Conservation (phyloP, 2,888 invertebrate species). For the Opisthograptis luteolata region DNA sequence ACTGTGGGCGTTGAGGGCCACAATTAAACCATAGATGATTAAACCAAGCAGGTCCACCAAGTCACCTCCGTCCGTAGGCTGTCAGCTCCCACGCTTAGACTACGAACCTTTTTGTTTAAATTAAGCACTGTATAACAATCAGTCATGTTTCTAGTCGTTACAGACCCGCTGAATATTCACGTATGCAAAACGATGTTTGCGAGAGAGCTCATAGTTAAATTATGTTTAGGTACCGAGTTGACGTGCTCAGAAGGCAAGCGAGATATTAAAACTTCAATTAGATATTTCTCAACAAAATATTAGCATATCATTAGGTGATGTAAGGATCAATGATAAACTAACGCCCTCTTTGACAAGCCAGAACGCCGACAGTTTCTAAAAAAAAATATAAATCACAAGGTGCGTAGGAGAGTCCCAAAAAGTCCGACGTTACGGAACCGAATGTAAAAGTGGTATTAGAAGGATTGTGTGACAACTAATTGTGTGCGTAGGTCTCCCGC, state of each 20-base stretch:
- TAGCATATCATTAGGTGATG: constrained; percentile 17
- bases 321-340: constrained; percentile 19
- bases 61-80: constrained; percentile 64
- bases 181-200: constrained; percentile 59
- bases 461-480: constrained; percentile 56
- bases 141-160: constrained; percentile 57
- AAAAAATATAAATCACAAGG: constrained; percentile 52
- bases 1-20: constrained; percentile 60
- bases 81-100: constrained; percentile 66
- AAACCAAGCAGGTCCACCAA: constrained; percentile 64
- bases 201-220: constrained; percentile 53
- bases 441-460: constrained; percentile 57
- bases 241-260: constrained; percentile 38
- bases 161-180: constrained; percentile 68
- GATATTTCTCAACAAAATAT: constrained; percentile 24
- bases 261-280: constrained; percentile 30
- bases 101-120: constrained; percentile 67
- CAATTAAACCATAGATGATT: too few relatives aligned
- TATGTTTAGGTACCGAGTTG: constrained; percentile 42
- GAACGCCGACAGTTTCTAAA: constrained; percentile 5
- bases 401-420: constrained; percentile 57
- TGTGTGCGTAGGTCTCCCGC: constrained; percentile 66
- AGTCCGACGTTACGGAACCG: constrained; percentile 48
- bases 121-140: constrained; percentile 57
- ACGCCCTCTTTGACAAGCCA: constrained; percentile 2